Evolutionary conservation across 2,113 vertebrate species (phyloP), one percentile per base, ranked within the genome.

Genomic region (Nothobranchius furzeri): DNA sequence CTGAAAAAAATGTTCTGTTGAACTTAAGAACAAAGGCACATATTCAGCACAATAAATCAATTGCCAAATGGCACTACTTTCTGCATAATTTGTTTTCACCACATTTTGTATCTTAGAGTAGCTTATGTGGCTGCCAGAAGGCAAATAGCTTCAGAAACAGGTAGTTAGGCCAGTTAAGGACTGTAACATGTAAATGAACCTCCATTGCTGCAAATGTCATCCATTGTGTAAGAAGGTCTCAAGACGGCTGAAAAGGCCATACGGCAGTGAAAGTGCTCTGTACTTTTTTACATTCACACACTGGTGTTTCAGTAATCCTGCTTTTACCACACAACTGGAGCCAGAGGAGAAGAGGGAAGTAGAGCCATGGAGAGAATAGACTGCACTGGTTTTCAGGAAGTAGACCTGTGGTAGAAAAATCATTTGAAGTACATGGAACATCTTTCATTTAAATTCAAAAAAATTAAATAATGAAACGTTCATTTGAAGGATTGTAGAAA

Each of bases 281-380:
- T 17, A 13, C 30, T 20, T 20, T 53, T 53, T 52, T 13, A 64
- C 49, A 52, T 20, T 17, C 3, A 20, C 45, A 14, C 8, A 24
- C 59, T 36, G 46, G 46, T 8, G 14, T 4, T 11, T 25, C 13
- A 30, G 13, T 48, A 14, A 4, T 35, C 7, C n/a, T 54, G 24
- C 24, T 64, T 43, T 64, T 64, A 53, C 40, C 12, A 35, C 51
- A 64, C 13, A 24, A 37, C 11, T 52, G 37, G 30, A 54, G 24
- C 13, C 40, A 35, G 20, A 53, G 37, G 62, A 15, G 49, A 53
- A 24, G 15, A 54, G 2, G 17, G 9, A 54, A 17, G 40, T 24
- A 35, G 14, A 54, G 40, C 36, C 62, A 64, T 64, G 62, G 62
- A 54, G 42, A 46, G 7, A 14, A 12, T 60, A 43, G 13, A 7